A percentile compares a stretch with the other conserved stretches of the same genome.
Conservation (phyloP, 2,888 invertebrate genomes). For the Dryomyza anilis region DNA sequence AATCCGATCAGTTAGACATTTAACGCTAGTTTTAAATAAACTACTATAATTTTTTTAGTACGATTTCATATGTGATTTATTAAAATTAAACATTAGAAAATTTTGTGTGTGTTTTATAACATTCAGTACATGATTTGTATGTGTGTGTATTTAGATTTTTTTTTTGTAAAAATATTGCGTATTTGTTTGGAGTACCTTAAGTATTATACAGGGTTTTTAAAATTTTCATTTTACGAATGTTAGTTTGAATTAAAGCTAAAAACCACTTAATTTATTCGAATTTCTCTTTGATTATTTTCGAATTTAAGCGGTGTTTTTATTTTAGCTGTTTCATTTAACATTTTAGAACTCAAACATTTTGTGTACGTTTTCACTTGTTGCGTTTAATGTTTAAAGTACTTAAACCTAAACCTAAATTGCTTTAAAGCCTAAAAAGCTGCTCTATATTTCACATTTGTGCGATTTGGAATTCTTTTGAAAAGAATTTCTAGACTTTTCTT, state of each 20-base stretch:
- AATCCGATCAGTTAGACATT: slow-evolving; percentile 9
- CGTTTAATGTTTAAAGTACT: not conserved
- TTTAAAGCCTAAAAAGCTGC: slow-evolving; percentile 18
- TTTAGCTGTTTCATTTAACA: not conserved
- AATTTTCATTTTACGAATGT: not conserved
- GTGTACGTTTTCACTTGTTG: slow-evolving; percentile 15
- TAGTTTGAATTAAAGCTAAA: too few species aligned
- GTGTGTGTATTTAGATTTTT: not conserved
- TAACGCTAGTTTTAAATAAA: slow-evolving; percentile 6
- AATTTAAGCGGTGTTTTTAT: too few species aligned
- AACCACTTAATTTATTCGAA: not conserved
- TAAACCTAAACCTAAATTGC: slow-evolving; percentile 25
- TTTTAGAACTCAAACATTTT: not conserved
- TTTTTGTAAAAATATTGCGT: not conserved
- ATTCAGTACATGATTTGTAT: not conserved
- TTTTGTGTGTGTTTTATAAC: not conserved
- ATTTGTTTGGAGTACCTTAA: not conserved
- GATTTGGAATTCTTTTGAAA: slow-evolving; percentile 27
- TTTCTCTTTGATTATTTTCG: not conserved
- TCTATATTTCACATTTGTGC: slow-evolving; percentile 27
- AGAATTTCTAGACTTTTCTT: slow-evolving; percentile 17
- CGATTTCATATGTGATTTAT: slow-evolving; percentile 46
- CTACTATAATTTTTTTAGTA: slow-evolving; percentile 7
- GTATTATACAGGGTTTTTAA: not conserved
- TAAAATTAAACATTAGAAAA: slow-evolving; percentile 29